These are phyloP conservation scores for Dasysyrphus tricinctus DNA, from an alignment of 2,888 invertebrate species.

Conservation along the genomic window DNA sequence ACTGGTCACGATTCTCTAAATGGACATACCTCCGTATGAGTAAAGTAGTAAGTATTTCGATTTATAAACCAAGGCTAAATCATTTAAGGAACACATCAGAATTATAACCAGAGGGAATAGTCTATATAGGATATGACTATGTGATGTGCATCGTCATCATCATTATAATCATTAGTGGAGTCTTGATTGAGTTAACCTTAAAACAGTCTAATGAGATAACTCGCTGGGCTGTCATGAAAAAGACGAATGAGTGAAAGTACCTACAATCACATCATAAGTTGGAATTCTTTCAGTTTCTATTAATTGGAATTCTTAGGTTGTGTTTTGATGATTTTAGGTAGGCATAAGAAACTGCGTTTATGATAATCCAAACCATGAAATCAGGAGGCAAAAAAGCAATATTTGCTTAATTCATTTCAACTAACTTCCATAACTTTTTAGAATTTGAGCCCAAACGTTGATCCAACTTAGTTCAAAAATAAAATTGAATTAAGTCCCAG, in stretches of 20 bases:
- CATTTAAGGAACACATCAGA: constrained; percentile 51
- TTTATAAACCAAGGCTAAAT: constrained; percentile 60
- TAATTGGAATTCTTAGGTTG: too few relatives aligned
- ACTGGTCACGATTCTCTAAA: constrained; percentile 67
- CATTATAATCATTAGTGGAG: constrained; percentile 3
- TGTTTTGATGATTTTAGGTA: too few relatives aligned
- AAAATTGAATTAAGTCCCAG: too few relatives aligned
- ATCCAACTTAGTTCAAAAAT: too few relatives aligned
- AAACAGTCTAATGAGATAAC: neutral
- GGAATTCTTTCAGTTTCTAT: too few relatives aligned
- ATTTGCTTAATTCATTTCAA: too few relatives aligned
- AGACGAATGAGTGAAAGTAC: neutral
- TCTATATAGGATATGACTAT: neutral
- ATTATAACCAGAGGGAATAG: constrained; percentile 19
- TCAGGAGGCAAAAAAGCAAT: too few relatives aligned
- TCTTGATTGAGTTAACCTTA: constrained; percentile 29
- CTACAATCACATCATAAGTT: neutral
- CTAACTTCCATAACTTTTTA: too few relatives aligned
- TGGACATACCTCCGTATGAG: constrained; percentile 34
- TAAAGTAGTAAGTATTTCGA: constrained; percentile 37
- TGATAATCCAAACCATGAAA: too few relatives aligned
- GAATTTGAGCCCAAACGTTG: too few relatives aligned
- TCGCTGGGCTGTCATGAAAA: neutral
- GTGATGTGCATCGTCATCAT: constrained; percentile 15
- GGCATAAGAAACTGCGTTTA: too few relatives aligned